Conservation (phyloP, 2,888 invertebrate species). For the Lobophora halterata region DNA sequence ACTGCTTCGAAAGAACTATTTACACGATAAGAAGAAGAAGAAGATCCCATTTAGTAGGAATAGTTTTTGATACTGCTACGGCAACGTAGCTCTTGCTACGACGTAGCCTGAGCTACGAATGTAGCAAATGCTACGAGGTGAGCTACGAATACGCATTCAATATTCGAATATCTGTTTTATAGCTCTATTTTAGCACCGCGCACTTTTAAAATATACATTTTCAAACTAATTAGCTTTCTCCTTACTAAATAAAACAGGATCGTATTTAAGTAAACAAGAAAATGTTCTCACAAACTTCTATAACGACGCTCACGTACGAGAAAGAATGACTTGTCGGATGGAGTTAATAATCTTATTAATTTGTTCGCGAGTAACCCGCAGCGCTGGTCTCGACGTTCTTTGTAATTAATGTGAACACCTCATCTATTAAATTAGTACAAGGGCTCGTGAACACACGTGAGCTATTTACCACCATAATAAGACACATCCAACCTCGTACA, state of each 20-base stretch:
- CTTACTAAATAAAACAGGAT: slow-evolving; percentile 1
- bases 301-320: slow-evolving; percentile 34
- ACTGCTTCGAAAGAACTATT: too few species aligned
- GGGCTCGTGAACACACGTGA: slow-evolving; percentile 68
- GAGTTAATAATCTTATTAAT: slow-evolving; percentile 79
- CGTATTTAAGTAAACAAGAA: slow-evolving; percentile 7
- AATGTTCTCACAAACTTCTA: slow-evolving; percentile 19
- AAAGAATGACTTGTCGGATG: slow-evolving; percentile 76
- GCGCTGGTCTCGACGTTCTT: slow-evolving; percentile 74
- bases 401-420: slow-evolving; percentile 80
- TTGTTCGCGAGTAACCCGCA: slow-evolving; percentile 66
- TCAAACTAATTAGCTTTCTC: too few species aligned
- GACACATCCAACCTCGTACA: slow-evolving; percentile 40
- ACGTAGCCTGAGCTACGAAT: too few species aligned
- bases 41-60: too few species aligned
- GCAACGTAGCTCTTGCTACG: too few species aligned
- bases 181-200: too few species aligned
- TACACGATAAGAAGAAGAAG: too few species aligned
- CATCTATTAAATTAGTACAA: slow-evolving; percentile 79
- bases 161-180: too few species aligned
- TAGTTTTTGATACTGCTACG: too few species aligned
- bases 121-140: too few species aligned
- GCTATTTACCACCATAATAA: slow-evolving; percentile 47
- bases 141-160: too few species aligned
- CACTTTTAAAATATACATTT: too few species aligned